These are phyloP conservation scores for Pyrrhopygopsis socrates DNA, from an alignment of 2,888 invertebrate genomes.

Conservation along the genomic window DNA sequence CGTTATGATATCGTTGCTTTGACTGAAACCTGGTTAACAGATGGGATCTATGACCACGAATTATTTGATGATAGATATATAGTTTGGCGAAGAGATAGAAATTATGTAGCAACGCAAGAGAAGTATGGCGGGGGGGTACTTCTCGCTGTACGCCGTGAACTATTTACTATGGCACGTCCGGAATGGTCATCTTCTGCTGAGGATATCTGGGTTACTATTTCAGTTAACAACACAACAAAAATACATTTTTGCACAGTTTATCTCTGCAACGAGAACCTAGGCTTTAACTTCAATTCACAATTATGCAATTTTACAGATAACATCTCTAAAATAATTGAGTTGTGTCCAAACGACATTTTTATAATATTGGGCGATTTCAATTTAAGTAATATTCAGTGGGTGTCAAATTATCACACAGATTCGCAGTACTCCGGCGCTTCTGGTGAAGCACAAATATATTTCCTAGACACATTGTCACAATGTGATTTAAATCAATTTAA, in stretches of 20 bases:
- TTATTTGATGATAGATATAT: constrained; percentile 5
- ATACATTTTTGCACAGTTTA: neutral
- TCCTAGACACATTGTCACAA: neutral
- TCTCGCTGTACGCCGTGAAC: neutral
- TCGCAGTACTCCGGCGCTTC: neutral
- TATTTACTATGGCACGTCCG: neutral
- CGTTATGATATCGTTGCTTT: neutral
- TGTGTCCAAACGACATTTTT: neutral
- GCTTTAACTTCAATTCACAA: neutral
- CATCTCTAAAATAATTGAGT: neutral
- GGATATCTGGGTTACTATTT: neutral
- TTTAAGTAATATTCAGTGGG: neutral
- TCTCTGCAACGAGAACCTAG: neutral
- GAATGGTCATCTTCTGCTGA: neutral
- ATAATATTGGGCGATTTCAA: neutral
- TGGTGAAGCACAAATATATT: neutral
- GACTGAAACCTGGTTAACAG: neutral
- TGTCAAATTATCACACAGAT: neutral
- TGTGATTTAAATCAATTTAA: neutral
- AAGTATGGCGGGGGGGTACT: neutral
- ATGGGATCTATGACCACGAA: neutral
- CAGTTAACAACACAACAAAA: neutral
- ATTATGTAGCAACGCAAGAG: neutral
- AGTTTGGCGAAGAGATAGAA: neutral
- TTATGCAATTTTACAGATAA: neutral